Evolutionary conservation across 2,888 invertebrate species (phyloP), one percentile per base, ranked within the genome.

Genomic region (Troilus luridus): DNA sequence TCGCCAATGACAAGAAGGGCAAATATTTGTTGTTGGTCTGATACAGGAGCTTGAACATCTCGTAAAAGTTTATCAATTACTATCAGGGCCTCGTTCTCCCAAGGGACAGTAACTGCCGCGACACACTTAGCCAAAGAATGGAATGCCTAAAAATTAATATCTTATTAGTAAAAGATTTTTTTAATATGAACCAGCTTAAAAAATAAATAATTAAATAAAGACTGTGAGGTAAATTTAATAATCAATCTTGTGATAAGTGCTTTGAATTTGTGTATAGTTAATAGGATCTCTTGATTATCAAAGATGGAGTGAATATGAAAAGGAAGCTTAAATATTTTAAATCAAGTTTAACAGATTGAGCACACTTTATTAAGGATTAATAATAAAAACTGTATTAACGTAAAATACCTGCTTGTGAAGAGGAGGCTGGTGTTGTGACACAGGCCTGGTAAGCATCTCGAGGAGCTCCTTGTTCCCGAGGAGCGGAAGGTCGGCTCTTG

Each of bases 61-160:
- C 95, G 95, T 92, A 97, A 95, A 93, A 96, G 95, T 93, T 96
- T 95, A 85, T 95, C 95, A 41, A 97, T 96, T 88, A 96, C 95
- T 24, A 95, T 95, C 54, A 96, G 94, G 3, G 97, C 97, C 93
- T 97, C 97, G 67, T 95, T 94, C 9, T 96, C 96, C 94, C 97
- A 97, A 88, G 97, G 96, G 90, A 98, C 96, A 21, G 98, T 98
- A 91, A 99, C 96, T 0, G 98, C 98, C 11, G 99, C 99, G 91
- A 99, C 98, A 94, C 98, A 99, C 94, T 99, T 99, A 11, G 99
- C 99, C 93, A 99, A 95, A 56, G 99, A 99, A 94, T 98, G 98
- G 95, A 98, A 99, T 27, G 99, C 98, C 94, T 96, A 94, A 56
- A 92, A 88, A 64, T 3, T 67, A 24, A 77, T 41, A 77, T 27